Conservation (phyloP, 1,140 invertebrate genomes). For the Phortica variegata region DNA sequence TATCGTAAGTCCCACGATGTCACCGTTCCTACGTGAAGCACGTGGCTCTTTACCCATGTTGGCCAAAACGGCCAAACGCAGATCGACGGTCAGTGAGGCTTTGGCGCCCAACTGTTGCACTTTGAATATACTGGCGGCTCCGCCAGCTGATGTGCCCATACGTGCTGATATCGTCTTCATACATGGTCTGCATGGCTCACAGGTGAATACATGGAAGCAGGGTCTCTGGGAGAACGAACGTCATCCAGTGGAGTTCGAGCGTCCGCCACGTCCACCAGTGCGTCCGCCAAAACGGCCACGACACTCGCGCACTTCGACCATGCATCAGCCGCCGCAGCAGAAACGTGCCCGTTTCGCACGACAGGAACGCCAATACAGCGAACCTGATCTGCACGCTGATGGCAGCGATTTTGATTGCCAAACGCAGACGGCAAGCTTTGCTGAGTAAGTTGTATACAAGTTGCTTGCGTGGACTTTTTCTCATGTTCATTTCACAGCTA, state of each 20-base stretch:
- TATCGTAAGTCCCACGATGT: conserved; percentile 10
- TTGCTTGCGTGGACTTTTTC: too few relatives aligned
- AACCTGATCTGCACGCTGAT: conserved; percentile 4
- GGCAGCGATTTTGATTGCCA: conserved; percentile 4
- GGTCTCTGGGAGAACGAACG: conserved; percentile 58
- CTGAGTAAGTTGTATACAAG: conserved; percentile 17
- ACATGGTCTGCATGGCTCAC: conserved; percentile 63
- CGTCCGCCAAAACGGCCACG: conserved; percentile 48
- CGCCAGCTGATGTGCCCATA: conserved; percentile 49
- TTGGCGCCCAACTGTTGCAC: conserved; percentile 47
- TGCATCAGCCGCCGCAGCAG: conserved; percentile 39
- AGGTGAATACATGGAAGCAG: conserved; percentile 63
- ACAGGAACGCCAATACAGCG: too few relatives aligned
- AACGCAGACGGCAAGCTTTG: neutral
- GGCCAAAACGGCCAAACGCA: neutral
- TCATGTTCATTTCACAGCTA: conserved; percentile 13
- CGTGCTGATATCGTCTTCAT: conserved; percentile 63
- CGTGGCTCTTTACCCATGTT: conserved; percentile 18
- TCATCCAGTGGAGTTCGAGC: conserved; percentile 49
- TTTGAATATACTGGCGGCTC: conserved; percentile 54
- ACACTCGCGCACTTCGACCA: conserved; percentile 37
- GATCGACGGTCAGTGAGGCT: conserved; percentile 22
- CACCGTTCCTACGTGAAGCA: conserved; percentile 10
- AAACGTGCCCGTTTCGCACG: conserved; percentile 43
- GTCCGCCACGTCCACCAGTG: conserved; percentile 45